A percentile compares a stretch with the other conserved stretches of the same genome.
These are phyloP conservation scores for Clamator glandarius DNA, from an alignment of 2,797 vertebrate genomes.

Conservation along the genomic window DNA sequence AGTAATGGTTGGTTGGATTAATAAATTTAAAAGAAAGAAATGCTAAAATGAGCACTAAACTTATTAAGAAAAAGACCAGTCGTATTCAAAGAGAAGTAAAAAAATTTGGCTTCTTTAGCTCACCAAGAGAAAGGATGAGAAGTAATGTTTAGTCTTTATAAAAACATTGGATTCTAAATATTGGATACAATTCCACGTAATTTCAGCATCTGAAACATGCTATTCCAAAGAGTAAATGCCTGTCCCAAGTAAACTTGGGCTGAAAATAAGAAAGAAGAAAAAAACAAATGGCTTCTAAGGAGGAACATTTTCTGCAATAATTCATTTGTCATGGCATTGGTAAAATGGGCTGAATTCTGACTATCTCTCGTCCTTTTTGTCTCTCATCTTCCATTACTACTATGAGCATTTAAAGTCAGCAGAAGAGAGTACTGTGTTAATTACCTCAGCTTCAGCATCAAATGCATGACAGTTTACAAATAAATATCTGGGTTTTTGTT, in stretches of 20 bases:
- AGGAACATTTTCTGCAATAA: neutral
- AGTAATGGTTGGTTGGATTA: neutral
- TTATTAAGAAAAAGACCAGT: neutral
- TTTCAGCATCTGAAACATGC: neutral
- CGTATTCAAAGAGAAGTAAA: neutral
- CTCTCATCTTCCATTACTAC: neutral
- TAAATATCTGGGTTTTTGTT: neutral
- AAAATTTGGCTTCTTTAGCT: neutral
- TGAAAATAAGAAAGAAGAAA: neutral
- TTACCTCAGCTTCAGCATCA: neutral
- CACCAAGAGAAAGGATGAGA: neutral
- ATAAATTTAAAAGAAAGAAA: neutral
- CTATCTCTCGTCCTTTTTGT: neutral
- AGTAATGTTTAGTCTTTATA: neutral
- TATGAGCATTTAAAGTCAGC: neutral
- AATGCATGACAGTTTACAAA: neutral
- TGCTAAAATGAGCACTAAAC: neutral
- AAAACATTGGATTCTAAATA: neutral
- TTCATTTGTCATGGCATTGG: neutral
- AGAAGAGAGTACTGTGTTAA: neutral
- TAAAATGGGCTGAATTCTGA: neutral
- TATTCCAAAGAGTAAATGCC: neutral
- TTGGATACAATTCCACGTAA: neutral
- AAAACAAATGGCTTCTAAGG: neutral
- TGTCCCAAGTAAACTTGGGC: neutral